phyloP scores from a whole-genome alignment of 2,797 vertebrate species.

The Hoplostethus atlanticus region DNA sequence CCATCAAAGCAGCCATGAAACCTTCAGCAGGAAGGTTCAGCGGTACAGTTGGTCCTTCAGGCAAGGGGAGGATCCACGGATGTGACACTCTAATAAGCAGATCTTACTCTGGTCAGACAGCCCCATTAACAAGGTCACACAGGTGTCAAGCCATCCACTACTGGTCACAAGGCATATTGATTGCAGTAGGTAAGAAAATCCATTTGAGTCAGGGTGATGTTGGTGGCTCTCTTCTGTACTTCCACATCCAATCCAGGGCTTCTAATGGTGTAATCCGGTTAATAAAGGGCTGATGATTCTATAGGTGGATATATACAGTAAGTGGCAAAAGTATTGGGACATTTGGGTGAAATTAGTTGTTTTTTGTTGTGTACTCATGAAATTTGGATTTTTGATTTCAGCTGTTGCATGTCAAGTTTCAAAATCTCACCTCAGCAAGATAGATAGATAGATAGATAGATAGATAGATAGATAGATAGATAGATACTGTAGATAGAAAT shows the following conservation, averaged over 20 bases:
- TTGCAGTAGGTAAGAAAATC: slow-evolving; percentile 43
- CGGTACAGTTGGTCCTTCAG: slow-evolving; percentile 37
- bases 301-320: background rate
- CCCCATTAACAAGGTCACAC: slow-evolving; percentile 59
- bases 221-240: slow-evolving; percentile 30
- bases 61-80: slow-evolving; percentile 29
- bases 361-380: background rate
- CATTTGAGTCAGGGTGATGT: slow-evolving; percentile 16
- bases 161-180: slow-evolving; percentile 53
- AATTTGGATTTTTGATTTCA: background rate
- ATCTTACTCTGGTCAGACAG: slow-evolving; percentile 46
- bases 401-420: background rate
- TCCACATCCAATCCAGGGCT: slow-evolving; percentile 21
- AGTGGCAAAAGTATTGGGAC: background rate
- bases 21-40: slow-evolving; percentile 43
- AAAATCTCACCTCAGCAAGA: background rate
- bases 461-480: too few species aligned
- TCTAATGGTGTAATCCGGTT: slow-evolving; percentile 39
- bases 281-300: background rate
- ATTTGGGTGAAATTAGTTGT: background rate
- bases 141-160: slow-evolving; percentile 49
- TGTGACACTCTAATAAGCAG: slow-evolving; percentile 42
- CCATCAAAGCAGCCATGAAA: slow-evolving; percentile 43
- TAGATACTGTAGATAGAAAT: too few species aligned
- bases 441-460: too few species aligned